phyloP scores from a whole-genome alignment of 1,140 invertebrate species.

The Oryctes rhinoceros region DNA sequence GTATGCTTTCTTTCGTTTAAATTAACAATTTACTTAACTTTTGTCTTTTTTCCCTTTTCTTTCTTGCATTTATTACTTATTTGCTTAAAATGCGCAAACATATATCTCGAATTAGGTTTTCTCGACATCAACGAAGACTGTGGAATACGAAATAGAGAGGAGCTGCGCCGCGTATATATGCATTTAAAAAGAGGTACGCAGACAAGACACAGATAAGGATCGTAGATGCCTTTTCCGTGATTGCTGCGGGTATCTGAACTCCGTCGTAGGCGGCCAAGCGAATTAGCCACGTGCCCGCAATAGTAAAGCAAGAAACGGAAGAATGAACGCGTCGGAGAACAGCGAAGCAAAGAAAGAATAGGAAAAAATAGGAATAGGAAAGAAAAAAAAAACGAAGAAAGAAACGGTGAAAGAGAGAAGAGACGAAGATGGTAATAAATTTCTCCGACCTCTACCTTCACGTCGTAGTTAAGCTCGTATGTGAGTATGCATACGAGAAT shows the following conservation, averaged over 20 bases:
- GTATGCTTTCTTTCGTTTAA: no score
- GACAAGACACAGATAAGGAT: conserved; percentile 23
- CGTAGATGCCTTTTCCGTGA: conserved; percentile 36
- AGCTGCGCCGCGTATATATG: no score
- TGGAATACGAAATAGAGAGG: no score
- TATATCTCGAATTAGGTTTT: no score
- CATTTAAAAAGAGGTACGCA: conserved; percentile 6
- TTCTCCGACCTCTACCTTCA: not conserved
- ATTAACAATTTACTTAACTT: no score
- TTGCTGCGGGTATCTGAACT: conserved; percentile 38
- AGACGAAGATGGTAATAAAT: conserved; percentile 17
- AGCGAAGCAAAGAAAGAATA: not conserved
- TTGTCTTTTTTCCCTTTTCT: no score
- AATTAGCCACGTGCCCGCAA: conserved; percentile 38
- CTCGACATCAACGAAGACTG: no score
- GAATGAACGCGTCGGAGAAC: conserved; percentile 9
- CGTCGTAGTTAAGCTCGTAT: not conserved
- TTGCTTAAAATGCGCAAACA: no score
- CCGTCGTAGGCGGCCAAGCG: conserved; percentile 37
- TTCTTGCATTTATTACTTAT: no score
- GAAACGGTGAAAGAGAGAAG: not conserved
- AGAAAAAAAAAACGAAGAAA: not conserved
- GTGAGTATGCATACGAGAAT: not conserved
- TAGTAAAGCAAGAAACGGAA: conserved; percentile 1
- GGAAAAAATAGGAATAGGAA: not conserved